Conservation (phyloP, 2,113 vertebrate species). For the Lamprotornis superbus region DNA sequence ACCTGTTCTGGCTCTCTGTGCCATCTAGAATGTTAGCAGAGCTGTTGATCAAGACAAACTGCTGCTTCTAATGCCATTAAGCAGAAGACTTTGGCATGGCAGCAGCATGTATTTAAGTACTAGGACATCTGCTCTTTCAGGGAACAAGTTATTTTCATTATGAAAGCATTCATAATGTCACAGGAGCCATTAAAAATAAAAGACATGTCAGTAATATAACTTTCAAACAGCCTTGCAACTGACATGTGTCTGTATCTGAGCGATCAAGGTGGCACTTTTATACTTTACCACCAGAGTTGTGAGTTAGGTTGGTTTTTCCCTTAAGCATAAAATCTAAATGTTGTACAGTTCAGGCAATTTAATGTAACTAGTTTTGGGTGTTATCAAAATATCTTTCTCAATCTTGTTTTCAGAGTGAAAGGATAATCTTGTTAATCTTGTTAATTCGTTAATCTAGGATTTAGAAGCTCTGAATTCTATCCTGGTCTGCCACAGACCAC, state of each 20-base stretch:
- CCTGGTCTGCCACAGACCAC: fast-evolving
- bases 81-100: background rate
- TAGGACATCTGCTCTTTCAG: background rate
- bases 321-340: background rate
- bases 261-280: background rate
- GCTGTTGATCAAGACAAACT: background rate
- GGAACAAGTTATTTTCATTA: slow-evolving; percentile 8
- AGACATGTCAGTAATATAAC: background rate
- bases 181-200: slow-evolving; percentile 8
- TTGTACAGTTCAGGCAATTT: background rate
- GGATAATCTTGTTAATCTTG: slow-evolving; percentile 45
- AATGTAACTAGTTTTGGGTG: background rate
- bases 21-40: background rate
- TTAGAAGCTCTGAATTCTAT: background rate
- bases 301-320: background rate
- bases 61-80: background rate
- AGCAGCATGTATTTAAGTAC: background rate
- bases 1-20: background rate
- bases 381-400: slow-evolving; percentile 2
- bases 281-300: background rate
- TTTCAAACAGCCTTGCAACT: background rate
- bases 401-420: slow-evolving; percentile 34
- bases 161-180: background rate
- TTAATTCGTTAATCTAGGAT: background rate
- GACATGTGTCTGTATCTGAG: background rate